Evolutionary conservation across 2,113 vertebrate genomes (phyloP).

Genomic region (Cricetomys ansorgei): DNA sequence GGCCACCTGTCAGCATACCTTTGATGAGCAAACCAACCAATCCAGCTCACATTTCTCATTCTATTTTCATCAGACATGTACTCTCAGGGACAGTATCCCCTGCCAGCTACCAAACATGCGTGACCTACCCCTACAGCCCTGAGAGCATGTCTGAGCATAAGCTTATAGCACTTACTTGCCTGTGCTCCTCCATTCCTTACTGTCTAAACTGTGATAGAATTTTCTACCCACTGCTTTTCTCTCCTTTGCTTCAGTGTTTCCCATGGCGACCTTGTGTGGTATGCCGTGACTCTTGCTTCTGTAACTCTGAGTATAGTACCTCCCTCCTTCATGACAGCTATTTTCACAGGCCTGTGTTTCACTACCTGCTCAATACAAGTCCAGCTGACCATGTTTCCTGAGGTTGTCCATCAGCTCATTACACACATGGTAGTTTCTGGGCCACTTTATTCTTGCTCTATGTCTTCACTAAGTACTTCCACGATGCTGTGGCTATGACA

Average conservation of each 20-base stretch:
- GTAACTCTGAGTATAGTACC: background rate
- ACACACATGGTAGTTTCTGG: background rate
- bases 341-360: background rate
- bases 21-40: background rate
- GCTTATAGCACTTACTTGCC: background rate
- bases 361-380: background rate
- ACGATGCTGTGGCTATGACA: background rate
- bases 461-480: background rate
- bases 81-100: background rate
- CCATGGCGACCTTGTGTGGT: background rate
- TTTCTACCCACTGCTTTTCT: background rate
- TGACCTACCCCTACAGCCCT: background rate
- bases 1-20: background rate
- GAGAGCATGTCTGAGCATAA: background rate
- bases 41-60: background rate
- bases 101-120: background rate
- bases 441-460: background rate
- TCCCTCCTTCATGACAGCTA: background rate
- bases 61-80: background rate
- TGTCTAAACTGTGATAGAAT: background rate
- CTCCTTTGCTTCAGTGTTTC: background rate
- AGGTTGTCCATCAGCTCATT: background rate
- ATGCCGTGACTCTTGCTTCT: background rate
- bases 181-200: background rate
- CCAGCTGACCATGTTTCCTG: background rate